Conservation (phyloP, 2,888 invertebrate genomes). For the Acleris cristana region DNA sequence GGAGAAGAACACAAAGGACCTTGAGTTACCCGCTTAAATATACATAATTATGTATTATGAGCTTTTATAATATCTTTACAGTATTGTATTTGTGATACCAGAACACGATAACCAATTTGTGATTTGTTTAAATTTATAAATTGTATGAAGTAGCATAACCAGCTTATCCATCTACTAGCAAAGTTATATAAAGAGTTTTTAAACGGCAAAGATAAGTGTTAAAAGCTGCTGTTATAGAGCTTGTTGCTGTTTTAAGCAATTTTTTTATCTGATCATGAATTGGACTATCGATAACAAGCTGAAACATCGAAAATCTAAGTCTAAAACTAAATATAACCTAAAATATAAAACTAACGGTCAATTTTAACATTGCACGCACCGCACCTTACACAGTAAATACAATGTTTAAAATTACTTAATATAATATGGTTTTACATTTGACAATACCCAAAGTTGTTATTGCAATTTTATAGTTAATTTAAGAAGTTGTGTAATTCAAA, state of each 20-base stretch:
- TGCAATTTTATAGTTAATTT: background rate
- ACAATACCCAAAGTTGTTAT: background rate
- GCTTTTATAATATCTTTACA: constrained; percentile 74
- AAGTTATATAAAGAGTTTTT: background rate
- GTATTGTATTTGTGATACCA: constrained; percentile 59
- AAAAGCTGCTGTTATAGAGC: constrained; percentile 43
- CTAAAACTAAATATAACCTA: constrained; percentile 14
- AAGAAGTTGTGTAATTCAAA: constrained; percentile 3
- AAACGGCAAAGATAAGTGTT: constrained; percentile 40
- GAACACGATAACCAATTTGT: constrained; percentile 55
- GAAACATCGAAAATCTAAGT: constrained; percentile 56
- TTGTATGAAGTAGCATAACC: constrained; percentile 16
- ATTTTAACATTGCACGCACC: constrained; percentile 28
- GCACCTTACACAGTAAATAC: constrained; percentile 34
- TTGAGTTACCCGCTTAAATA: constrained; percentile 26
- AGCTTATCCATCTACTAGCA: background rate
- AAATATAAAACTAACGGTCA: constrained; percentile 21
- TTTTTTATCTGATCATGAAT: constrained; percentile 64
- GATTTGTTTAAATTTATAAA: constrained; percentile 43
- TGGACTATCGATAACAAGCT: constrained; percentile 59
- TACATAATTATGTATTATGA: constrained; percentile 62
- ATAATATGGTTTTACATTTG: background rate
- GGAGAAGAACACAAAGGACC: constrained; percentile 7
- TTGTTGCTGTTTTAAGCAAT: constrained; percentile 72
- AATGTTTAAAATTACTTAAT: background rate